Percentiles rank a stretch among this genome's conserved stretches.
Evolutionary conservation across 2,113 vertebrate genomes (phyloP).

Genomic region (Chlamydotis undulata): DNA sequence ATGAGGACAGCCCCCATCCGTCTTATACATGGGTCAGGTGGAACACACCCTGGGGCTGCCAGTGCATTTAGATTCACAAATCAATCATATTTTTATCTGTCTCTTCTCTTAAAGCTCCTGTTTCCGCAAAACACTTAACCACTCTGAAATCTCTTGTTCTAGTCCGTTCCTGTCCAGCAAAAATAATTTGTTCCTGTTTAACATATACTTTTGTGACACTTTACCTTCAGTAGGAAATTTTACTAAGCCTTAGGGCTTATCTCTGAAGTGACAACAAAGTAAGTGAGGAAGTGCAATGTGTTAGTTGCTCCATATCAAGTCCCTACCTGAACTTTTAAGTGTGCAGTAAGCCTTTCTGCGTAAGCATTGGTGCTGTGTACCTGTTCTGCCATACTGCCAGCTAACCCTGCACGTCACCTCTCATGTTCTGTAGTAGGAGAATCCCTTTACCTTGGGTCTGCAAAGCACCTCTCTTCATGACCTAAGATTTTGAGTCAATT

Average conservation of each 20-base stretch:
- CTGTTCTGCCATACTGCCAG: background rate
- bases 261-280: background rate
- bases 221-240: background rate
- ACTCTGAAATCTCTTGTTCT: background rate
- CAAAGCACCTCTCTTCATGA: background rate
- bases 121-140: background rate
- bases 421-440: background rate
- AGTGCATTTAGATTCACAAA: background rate
- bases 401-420: background rate
- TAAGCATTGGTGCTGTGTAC: background rate
- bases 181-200: background rate
- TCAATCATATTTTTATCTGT: background rate
- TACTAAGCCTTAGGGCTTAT: background rate
- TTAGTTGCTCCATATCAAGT: background rate
- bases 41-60: background rate
- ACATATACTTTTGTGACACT: background rate
- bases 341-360: background rate
- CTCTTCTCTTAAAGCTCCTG: background rate
- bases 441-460: background rate
- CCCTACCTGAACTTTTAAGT: background rate
- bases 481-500: background rate
- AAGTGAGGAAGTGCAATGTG: background rate
- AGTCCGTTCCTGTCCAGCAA: background rate
- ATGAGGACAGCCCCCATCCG: background rate
- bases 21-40: background rate